Base-by-base conservation (phyloP, 2,113 vertebrate species). In the Chlamydotis undulata region DNA sequence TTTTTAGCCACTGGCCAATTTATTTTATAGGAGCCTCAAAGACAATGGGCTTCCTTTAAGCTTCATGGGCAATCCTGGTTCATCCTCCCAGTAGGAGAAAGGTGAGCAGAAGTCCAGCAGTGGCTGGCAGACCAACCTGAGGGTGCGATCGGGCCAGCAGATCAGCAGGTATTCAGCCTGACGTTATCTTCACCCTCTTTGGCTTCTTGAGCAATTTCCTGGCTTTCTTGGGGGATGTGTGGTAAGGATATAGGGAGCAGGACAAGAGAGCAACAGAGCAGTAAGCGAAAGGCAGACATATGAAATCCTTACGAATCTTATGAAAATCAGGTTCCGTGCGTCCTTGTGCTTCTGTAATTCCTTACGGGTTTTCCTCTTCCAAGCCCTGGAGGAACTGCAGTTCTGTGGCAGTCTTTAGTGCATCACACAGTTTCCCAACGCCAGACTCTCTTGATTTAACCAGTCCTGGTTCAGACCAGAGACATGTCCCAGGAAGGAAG, bases 321-420 rank as follows among this genome's bases (percentile, higher is more conserved):
- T 0, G 10, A 83, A 95, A 89, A 83, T 22, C 52, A 41, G 10
- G 9, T 35, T 83, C 33, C 19, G 28, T 6, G 8, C 50, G 15
- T 55, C 63, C 23, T 19, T 24, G 28, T 12, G 41, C 39, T 43
- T 49, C 12, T 28, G 24, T 59, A 47, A 78, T 39, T 77, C 39
- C 14, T 85, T 47, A 26, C 0, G 0, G 14, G 33, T 33, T 53
- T 45, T 56, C 29, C 87, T 33, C 68, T 75, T 18, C 12, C 35
- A 61, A 49, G 31, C 47, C 47, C 3, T 0, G 0, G 7, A 6
- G 7, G 24, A 80, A 81, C 14, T 0, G 0, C 43, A 69, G 35
- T 39, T 33, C 64, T 19, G 10, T 15, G n/a, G 14, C 21, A 45
- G 8, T 19, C 33, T n/a, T 73, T 18, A 39, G 12, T 7, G 10